Percentiles rank a stretch among this genome's conserved stretches.
These are phyloP conservation scores for Eristalis pertinax DNA, from an alignment of 2,888 invertebrate species.

Conservation along the genomic window DNA sequence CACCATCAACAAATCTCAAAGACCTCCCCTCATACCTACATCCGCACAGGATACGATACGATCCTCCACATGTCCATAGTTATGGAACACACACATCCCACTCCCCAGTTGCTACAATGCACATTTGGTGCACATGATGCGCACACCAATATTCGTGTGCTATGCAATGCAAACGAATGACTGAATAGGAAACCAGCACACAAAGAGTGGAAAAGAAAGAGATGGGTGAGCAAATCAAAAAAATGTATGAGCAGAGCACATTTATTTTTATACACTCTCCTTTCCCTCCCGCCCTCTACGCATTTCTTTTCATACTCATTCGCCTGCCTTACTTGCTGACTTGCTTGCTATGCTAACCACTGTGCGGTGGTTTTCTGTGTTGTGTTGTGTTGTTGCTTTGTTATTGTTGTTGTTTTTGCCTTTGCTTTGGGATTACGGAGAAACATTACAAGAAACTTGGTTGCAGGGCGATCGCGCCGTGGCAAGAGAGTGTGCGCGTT, in stretches of 20 bases:
- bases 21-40: constrained; percentile 29
- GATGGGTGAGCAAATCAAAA: constrained; percentile 38
- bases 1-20: constrained; percentile 35
- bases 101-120: constrained; percentile 37
- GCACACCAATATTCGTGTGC: constrained; percentile 45
- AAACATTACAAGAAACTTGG: constrained; percentile 72
- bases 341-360: constrained; percentile 52
- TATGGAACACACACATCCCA: constrained; percentile 54
- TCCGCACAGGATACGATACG: constrained; percentile 56
- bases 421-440: constrained; percentile 65
- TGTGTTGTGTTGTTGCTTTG: constrained; percentile 20
- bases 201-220: constrained; percentile 16
- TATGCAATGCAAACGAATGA: constrained; percentile 16
- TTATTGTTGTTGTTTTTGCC: constrained; percentile 49
- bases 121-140: constrained; percentile 71
- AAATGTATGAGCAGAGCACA: constrained; percentile 58
- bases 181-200: not conserved
- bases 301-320: constrained; percentile 63
- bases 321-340: constrained; percentile 27
- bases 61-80: constrained; percentile 59
- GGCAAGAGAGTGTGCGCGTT: constrained; percentile 71
- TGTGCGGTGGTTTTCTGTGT: constrained; percentile 52
- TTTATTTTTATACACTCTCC: constrained; percentile 54
- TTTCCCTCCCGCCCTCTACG: constrained; percentile 49
- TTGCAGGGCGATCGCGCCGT: constrained; percentile 71